Evolutionary conservation across 2,113 vertebrate genomes (phyloP), one percentile per base, ranked within the genome.

Genomic region (Hippocampus barbouri): DNA sequence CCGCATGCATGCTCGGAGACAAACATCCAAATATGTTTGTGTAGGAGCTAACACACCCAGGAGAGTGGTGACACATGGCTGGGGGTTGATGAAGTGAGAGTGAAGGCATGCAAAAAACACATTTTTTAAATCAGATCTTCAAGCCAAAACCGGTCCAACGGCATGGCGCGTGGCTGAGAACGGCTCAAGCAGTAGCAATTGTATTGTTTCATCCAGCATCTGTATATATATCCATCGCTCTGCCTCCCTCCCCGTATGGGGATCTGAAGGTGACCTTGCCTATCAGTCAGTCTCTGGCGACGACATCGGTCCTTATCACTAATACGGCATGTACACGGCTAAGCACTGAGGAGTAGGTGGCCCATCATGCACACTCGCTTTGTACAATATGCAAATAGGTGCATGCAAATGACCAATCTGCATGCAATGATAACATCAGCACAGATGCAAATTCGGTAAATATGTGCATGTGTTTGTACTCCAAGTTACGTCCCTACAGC

Each of bases 241-340:
- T 3, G n/a, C 57, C 61, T 45, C 72, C 41, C 63, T 18, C 61
- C n/a, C 49, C 14, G 73, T 82, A 73, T 78, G 47, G 5, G 20
- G 1, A 15, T 78, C 82, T 88, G 84, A 91, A 89, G 90, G 86
- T 90, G 87, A 91, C 90, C 86, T 87, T 83, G 83, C 71, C 81
- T 78, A 79, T 81, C 83, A 77, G 80, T 86, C 86, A 68, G 72
- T 91, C 83, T 87, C 75, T 23, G n/a, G 81, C 66, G 76, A 80
- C 75, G 86, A 86, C 87, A 88, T 77, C 43, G 80, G 80, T 72
- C 77, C 21, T 74, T 83, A 85, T 85, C 84, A 86, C 84, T 68
- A 75, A 86, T 85, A 87, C 86, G 85, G 87, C 84, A 87, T 89
- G 87, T 88, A 81, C 83, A 73, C 82, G 49, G 82, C 83, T 80